Base-by-base conservation (phyloP, 2,113 vertebrate species). In the Typhlomys cinereus region DNA sequence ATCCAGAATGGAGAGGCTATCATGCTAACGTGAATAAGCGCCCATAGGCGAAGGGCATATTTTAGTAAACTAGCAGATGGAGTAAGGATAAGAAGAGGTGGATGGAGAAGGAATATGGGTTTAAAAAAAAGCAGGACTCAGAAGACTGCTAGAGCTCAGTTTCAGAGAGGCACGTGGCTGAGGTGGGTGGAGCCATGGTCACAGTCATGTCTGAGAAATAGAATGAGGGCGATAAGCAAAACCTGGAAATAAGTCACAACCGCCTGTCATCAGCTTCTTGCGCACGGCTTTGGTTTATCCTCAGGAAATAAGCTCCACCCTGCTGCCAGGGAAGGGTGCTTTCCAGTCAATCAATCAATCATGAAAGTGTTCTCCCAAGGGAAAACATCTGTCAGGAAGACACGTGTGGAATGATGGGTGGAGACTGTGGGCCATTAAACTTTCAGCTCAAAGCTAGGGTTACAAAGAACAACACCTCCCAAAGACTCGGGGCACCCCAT, bases 161-260 rank as follows among this genome's bases (percentile, higher is more conserved):
- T 89, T 86, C 50, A 31, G 67, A 36, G 12, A 5, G 15, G 78
- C 23, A 29, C 66, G 70, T 88, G 86, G n/a, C 80, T 70, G 92
- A 91, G 36, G 29, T 66, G 70, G 50, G 34, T 44, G 25, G 84
- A 80, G n/a, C 34, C 7, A 8, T 13, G 36, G 48, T 95, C 73
- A 76, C n/a, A 86, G 84, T 75, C 90, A 34, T 4, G 34, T 20
- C 75, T 91, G 15, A 92, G 80, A 95, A 96, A 86, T 0, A 93
- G 90, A 93, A 71, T 4, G 12, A 85, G 27, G 9, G 71, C 25
- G 0, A 39, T 66, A 54, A 88, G 39, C 83, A 50, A 92, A 66
- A 54, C 84, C 6, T 31, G 1, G n/a, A 41, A 92, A 31, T 76
- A 46, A 81, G 91, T 41, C 44, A 2, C 1, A 0, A 31, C 89